Base-by-base conservation (phyloP, 2,888 invertebrate genomes). In the Acrobeloides nanus region DNA sequence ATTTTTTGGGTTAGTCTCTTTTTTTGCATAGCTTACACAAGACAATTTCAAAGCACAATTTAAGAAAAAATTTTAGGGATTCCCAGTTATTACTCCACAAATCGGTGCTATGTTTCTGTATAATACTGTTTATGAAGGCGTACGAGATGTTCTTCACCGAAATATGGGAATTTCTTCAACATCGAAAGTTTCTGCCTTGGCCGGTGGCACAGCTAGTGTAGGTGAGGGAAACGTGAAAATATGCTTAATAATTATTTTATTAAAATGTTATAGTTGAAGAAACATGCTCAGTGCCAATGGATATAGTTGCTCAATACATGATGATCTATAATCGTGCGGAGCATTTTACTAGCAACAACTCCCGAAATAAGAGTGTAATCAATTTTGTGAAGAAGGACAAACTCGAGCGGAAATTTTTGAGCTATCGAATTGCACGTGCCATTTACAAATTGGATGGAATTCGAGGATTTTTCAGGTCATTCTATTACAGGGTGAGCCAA, bases 211-310 rank as follows among this genome's bases (percentile, higher is more conserved):
- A 4, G 60, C 64, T 3, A 50, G 55, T 37, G 45, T 64, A 20
- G n/a, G n/a, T n/a, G n/a, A n/a, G n/a, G n/a, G n/a, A n/a, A n/a
- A n/a, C n/a, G n/a, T n/a, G n/a, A n/a, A n/a, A n/a, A n/a, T 58
- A 53, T 6, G 53, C 64, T 4, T 56, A 60, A 50, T 48, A 56
- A 23, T 59, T 64, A 32, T 64, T 64, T 41, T 57, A 53, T 8
- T 55, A 61, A 7, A 57, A 60, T 50, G 51, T 58, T 23, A 63
- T 63, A n/a, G n/a, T n/a, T n/a, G n/a, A n/a, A n/a, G n/a, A n/a
- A n/a, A n/a, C n/a, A n/a, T n/a, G n/a, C 37, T 63, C 62, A 38
- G 62, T 64, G 3, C 64, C 64, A 15, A 64, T 62, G 24, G 64
- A 64, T 38, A 62, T 64, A 27, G 53, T 62, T 35, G 51, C 62